Evolutionary conservation across 2,113 vertebrate genomes (phyloP), one percentile per base, ranked within the genome.

Genomic region (Dinomys branickii): DNA sequence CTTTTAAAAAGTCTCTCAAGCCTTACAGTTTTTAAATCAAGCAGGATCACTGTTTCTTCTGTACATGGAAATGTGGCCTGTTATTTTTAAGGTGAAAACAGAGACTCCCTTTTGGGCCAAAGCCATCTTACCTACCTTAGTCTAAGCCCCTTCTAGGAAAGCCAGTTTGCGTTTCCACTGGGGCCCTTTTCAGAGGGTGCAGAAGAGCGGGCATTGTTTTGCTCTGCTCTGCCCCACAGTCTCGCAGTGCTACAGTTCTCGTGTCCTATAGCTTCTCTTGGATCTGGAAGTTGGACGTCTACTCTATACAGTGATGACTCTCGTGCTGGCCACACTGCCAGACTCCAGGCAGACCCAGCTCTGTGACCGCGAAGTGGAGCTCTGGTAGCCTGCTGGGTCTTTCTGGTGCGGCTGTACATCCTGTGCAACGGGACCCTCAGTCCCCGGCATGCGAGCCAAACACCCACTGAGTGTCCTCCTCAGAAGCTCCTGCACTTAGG

Each of bases 31-130:
- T 81, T 90, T 87, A 54, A 75, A 54, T 50, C 12, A 93, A 75
- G 56, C 44, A 87, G 52, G 80, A 65, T 44, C 24, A 14, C 24
- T 47, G 87, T 94, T 77, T 80, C 59, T 85, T 96, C 65, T 80
- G 85, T 81, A 13, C 35, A 24, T 77, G 11, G 41, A 93, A 88
- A 92, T n/a, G n/a, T n/a, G n/a, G 19, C 38, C 30, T 85, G 24
- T 73, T 92, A 75, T 77, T 91, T 91, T 97, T 88, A 96, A 94
- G 47, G 30, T 50, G 54, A 88, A 97, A 95, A 90, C 28, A 88
- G 91, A 94, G 35, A 2, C 26, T 82, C 58, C 90, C 14, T 12
- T 69, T 38, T 17, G 10, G n/a, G 69, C 13, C 93, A 96, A 90
- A 86, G 22, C 10, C 58, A 54, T 38, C 54, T 85, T 73, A 89